A percentile compares a stretch with the other conserved stretches of the same genome.
phyloP scores from a whole-genome alignment of 2,797 vertebrate species.

The Lophotriccus pileatus region DNA sequence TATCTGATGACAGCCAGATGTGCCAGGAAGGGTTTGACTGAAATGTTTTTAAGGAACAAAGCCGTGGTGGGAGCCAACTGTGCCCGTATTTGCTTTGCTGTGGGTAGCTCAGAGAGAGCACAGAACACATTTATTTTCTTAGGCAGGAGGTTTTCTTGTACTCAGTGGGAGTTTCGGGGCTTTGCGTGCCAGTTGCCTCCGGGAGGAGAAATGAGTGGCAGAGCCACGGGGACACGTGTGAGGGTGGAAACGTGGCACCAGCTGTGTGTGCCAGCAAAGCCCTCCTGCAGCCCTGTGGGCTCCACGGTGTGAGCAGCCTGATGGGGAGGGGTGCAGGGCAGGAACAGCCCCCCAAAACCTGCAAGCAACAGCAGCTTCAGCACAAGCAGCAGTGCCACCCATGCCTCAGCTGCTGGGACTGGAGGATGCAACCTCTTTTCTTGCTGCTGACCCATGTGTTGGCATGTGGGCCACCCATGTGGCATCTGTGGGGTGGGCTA shows the following conservation, averaged over 20 bases:
- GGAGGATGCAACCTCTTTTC: neutral
- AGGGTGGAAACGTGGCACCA: neutral
- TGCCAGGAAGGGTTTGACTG: neutral
- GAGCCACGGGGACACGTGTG: neutral
- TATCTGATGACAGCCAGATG: neutral
- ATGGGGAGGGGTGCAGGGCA: neutral
- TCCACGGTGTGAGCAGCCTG: fast-evolving
- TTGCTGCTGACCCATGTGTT: fast-evolving
- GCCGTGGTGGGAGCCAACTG: neutral
- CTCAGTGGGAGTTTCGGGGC: neutral
- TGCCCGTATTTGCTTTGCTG: neutral
- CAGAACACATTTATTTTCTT: constrained; percentile 11
- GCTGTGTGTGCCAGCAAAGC: neutral
- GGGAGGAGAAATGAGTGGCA: neutral
- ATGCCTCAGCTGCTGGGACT: neutral
- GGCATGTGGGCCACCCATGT: neutral
- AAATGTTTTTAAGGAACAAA: neutral
- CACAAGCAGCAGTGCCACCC: neutral
- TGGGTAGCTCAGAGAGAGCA: neutral
- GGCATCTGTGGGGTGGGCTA: fast-evolving
- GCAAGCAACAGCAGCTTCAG: neutral
- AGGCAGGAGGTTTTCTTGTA: constrained; percentile 13
- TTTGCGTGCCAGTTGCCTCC: neutral
- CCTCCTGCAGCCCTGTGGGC: neutral
- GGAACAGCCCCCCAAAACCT: neutral